These are phyloP conservation scores for Picathartes gymnocephalus DNA, from an alignment of 2,113 vertebrate species.

Conservation along the genomic window DNA sequence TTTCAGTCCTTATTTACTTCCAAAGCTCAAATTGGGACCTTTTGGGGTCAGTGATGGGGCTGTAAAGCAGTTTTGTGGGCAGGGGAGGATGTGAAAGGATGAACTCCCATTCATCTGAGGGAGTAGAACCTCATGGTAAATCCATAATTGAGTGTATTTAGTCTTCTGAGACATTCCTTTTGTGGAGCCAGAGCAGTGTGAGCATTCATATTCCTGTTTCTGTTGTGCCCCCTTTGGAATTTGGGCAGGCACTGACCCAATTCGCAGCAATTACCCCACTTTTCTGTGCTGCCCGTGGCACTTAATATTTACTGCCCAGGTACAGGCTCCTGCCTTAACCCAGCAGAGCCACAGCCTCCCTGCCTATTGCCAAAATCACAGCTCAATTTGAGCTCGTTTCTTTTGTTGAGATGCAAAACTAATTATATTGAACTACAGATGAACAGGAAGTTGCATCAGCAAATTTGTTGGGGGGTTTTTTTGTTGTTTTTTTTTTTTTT, in stretches of 20 bases:
- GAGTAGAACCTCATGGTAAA: fast-evolving
- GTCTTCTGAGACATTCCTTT: fast-evolving
- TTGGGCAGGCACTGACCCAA: background rate
- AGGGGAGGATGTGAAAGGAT: background rate
- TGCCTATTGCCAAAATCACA: constrained; percentile 11
- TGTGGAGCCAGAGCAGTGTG: background rate
- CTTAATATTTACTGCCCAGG: constrained; percentile 18
- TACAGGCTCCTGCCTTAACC: constrained; percentile 9
- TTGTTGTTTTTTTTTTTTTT: background rate
- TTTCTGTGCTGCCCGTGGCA: background rate
- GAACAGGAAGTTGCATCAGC: constrained; percentile 54
- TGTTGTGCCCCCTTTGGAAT: background rate
- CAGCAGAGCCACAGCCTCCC: constrained; percentile 26
- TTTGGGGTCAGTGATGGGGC: background rate
- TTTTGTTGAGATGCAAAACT: constrained; percentile 66
- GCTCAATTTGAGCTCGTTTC: constrained; percentile 50
- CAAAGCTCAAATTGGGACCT: fast-evolving
- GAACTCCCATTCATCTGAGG: background rate
- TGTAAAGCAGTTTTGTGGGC: background rate
- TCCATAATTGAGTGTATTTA: fast-evolving
- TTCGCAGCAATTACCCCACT: background rate
- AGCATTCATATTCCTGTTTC: fast-evolving
- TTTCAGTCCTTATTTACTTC: background rate
- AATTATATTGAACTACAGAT: constrained; percentile 61
- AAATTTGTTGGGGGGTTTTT: background rate